phyloP scores from a whole-genome alignment of 2,888 invertebrate species.

The Lasiommata megera region DNA sequence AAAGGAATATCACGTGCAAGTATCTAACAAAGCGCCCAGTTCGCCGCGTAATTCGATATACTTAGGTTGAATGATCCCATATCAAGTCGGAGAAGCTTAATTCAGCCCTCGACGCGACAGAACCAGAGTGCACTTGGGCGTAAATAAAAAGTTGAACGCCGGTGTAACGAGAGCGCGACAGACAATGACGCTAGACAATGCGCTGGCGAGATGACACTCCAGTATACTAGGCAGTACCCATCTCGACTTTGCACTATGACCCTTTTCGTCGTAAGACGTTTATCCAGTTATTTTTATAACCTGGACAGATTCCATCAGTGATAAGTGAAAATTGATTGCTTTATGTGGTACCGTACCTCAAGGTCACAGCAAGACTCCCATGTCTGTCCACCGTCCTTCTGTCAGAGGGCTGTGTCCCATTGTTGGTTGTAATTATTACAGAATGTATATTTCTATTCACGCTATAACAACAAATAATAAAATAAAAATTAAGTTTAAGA shows the following conservation, averaged over 20 bases:
- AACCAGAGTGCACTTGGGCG: slow-evolving; percentile 77
- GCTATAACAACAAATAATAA: no score
- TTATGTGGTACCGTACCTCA: no score
- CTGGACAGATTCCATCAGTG: no score
- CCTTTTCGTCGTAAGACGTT: not conserved
- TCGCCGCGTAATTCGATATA: slow-evolving; percentile 77
- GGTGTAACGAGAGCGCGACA: slow-evolving; percentile 67
- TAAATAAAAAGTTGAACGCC: slow-evolving; percentile 78
- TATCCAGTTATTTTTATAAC: no score
- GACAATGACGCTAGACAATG: slow-evolving; percentile 77
- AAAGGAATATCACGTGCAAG: slow-evolving; percentile 76
- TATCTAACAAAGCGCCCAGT: slow-evolving; percentile 73
- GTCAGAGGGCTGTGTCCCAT: no score
- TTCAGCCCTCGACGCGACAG: slow-evolving; percentile 73
- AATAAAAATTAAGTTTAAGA: no score
- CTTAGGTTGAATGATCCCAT: slow-evolving; percentile 80
- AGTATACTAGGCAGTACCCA: slow-evolving; percentile 52
- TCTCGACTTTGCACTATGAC: slow-evolving; percentile 43
- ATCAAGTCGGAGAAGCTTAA: slow-evolving; percentile 76
- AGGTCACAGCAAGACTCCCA: no score
- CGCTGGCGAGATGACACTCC: slow-evolving; percentile 72
- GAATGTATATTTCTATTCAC: no score
- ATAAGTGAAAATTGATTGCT: no score
- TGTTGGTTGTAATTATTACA: no score
- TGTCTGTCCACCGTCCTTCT: no score